Conservation (phyloP, 2,888 invertebrate species). For the Agonopterix alstromeriana region DNA sequence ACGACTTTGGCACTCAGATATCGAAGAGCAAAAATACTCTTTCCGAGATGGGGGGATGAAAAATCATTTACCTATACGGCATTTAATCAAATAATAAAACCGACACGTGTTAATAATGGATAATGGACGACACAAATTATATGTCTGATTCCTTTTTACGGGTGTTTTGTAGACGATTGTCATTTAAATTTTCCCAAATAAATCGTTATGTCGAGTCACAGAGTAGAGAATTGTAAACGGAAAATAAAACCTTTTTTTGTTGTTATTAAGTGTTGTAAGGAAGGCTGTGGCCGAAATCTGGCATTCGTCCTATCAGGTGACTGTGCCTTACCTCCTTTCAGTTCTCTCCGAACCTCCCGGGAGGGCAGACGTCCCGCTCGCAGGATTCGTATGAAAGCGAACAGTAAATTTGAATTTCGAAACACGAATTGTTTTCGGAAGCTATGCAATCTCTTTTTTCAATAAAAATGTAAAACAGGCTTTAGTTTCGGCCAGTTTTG, state of each 20-base stretch:
- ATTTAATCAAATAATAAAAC: no score
- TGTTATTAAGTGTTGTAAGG: no score
- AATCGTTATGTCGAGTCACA: constrained; percentile 24
- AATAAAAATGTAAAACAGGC: constrained; percentile 1
- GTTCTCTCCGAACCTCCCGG: constrained; percentile 17
- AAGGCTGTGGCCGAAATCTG: constrained; percentile 13
- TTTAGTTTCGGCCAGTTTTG: constrained; percentile 5
- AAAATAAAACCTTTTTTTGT: no score
- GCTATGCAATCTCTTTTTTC: neutral
- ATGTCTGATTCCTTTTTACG: neutral
- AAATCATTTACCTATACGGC: no score
- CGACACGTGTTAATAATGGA: no score
- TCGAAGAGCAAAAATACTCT: no score
- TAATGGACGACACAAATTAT: no score
- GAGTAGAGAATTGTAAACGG: no score
- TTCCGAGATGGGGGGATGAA: no score
- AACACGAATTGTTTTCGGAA: constrained; percentile 1
- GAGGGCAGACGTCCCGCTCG: constrained; percentile 9
- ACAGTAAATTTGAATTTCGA: constrained; percentile 8
- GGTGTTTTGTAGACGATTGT: constrained; percentile 32
- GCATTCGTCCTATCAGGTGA: constrained; percentile 13
- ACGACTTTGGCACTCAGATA: no score
- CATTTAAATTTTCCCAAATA: constrained; percentile 43
- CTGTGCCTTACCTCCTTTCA: constrained; percentile 16
- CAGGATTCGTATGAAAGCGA: neutral